phyloP scores from a whole-genome alignment of 1,140 invertebrate species.

The Ylistrum balloti region DNA sequence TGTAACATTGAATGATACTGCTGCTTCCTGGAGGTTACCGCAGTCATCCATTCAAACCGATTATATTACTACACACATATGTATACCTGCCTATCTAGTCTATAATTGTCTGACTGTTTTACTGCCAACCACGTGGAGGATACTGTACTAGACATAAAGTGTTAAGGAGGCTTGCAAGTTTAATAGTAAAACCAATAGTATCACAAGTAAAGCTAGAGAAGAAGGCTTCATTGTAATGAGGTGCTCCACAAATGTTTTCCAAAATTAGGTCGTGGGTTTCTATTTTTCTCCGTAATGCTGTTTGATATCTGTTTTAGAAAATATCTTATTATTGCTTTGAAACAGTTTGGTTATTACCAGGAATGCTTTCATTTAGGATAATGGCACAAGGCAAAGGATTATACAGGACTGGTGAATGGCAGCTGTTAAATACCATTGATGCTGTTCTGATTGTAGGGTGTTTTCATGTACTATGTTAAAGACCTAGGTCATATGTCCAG shows the following conservation, averaged over 20 bases:
- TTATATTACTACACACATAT: not conserved
- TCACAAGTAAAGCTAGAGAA: not conserved
- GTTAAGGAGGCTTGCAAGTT: slow-evolving; percentile 19
- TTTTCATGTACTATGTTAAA: not conserved
- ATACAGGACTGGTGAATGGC: not conserved
- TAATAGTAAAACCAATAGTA: slow-evolving; percentile 1
- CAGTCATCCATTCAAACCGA: not conserved
- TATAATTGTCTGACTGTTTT: not conserved
- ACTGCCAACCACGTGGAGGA: not conserved
- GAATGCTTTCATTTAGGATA: slow-evolving; percentile 35
- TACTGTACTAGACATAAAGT: not conserved
- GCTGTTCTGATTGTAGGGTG: not conserved
- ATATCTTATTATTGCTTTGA: slow-evolving; percentile 17
- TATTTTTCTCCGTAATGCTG: not conserved
- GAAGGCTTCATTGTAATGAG: not conserved
- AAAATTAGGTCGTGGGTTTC: slow-evolving; percentile 22
- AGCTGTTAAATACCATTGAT: not conserved
- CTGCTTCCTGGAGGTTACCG: not conserved
- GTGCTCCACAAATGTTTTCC: not conserved
- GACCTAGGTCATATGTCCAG: not conserved
- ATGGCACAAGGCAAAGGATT: not conserved
- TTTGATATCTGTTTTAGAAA: slow-evolving; percentile 3
- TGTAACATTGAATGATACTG: not conserved
- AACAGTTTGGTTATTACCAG: not conserved
- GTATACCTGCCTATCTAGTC: not conserved